Evolutionary conservation across 2,888 invertebrate genomes (phyloP), one percentile per base, ranked within the genome.

Genomic region (Sisyra nigra): DNA sequence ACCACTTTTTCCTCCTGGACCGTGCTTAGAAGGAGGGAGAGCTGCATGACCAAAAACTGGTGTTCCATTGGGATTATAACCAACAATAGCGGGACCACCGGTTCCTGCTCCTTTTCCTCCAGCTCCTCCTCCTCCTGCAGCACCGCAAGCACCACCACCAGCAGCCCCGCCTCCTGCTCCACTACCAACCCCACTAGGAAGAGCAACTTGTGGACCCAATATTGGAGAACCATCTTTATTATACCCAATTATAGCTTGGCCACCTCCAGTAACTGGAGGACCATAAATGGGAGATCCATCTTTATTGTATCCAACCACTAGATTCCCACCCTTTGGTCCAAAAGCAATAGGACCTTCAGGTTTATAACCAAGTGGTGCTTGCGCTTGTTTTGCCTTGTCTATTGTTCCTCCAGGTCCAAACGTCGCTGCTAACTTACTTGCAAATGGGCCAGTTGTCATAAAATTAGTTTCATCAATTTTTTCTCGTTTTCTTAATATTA

Each of bases 171-270:
- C 24, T 3, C 24, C 24, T 24, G 5, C 24, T 5, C 5, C 5
- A 24, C 24, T 7, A 7, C 24, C 24, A 24, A 7, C 24, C 3
- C 24, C 24, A 24, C 24, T 7, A 2, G 37, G 37, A 3, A 11
- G 9, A 2, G 19, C 14, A 18, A 18, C 18, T 15, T 17, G 17
- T 19, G 37, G 37, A 6, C 18, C 18, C 17, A 18, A 18, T 10
- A 37, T 37, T 37, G 37, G 37, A 37, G 19, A n/a, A 2, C 37
- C 37, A 19, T 37, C 37, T 37, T 17, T 17, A n/a, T n/a, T 9
- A 19, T 37, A 37, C 18, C 37, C 37, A 17, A 37, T 37, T 10
- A 37, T 17, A 13, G 35, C 35, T 35, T 35, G 35, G 24, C 24
- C 24, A 24, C 24, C 24, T 5, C 24, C 7, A 24, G 24, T 7